phyloP scores from a whole-genome alignment of 2,113 vertebrate genomes.

The Ceyx margarethae region DNA sequence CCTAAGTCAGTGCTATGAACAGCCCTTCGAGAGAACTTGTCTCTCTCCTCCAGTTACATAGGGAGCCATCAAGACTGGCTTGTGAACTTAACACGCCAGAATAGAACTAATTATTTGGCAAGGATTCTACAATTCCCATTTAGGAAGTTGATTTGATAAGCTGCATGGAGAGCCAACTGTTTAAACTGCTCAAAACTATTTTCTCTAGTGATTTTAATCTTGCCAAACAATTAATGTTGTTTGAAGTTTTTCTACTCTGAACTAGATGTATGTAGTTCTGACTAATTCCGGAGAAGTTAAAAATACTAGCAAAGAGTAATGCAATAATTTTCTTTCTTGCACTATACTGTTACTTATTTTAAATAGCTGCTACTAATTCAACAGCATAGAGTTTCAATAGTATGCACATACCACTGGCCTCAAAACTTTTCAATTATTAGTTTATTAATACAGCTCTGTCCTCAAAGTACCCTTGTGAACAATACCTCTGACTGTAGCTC shows the following conservation, averaged over 20 bases:
- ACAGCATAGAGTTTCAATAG: neutral
- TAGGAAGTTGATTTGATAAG: constrained; percentile 24
- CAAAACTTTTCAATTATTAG: neutral
- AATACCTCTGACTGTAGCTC: neutral
- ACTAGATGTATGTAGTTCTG: neutral
- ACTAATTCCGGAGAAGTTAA: neutral
- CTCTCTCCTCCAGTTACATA: neutral
- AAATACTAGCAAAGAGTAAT: neutral
- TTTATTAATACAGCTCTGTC: neutral
- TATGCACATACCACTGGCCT: neutral
- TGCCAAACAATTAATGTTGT: neutral
- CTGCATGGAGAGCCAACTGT: neutral
- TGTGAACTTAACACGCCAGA: neutral
- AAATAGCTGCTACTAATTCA: neutral
- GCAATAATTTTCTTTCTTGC: neutral
- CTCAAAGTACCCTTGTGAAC: neutral
- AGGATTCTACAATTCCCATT: neutral
- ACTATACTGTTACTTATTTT: neutral
- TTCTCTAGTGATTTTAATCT: neutral
- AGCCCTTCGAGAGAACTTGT: neutral
- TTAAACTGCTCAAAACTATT: neutral
- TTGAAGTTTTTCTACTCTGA: neutral
- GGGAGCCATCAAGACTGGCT: neutral
- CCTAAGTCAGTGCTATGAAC: neutral
- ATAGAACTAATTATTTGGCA: neutral